A percentile compares a stretch with the other conserved stretches of the same genome.
Conservation (phyloP, 2,888 invertebrate species). For the Aporophyla nigra region DNA sequence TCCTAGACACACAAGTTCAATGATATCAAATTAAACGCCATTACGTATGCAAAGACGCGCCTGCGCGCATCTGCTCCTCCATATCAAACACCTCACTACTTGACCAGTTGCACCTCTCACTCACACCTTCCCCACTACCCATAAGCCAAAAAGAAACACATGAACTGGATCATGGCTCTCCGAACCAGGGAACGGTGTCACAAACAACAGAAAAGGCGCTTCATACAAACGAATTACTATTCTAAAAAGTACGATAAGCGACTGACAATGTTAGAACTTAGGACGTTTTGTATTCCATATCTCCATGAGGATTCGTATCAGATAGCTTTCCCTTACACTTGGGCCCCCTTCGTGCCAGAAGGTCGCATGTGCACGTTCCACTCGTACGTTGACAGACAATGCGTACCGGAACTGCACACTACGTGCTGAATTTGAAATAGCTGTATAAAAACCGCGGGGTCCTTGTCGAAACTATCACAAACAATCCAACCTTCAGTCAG, state of each 20-base stretch:
- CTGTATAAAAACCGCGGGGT: constrained; percentile 90
- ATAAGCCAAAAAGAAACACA: constrained; percentile 73
- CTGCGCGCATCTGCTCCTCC: constrained; percentile 80
- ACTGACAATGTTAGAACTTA: constrained; percentile 76
- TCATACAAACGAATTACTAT: constrained; percentile 64
- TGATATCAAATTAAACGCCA: constrained; percentile 80
- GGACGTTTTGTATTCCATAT: constrained; percentile 77
- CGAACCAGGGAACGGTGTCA: constrained; percentile 89
- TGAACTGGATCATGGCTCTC: constrained; percentile 81
- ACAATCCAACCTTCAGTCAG: constrained; percentile 84
- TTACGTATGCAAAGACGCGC: constrained; percentile 85
- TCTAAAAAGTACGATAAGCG: constrained; percentile 78
- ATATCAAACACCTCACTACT: constrained; percentile 84
- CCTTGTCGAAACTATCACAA: constrained; percentile 89
- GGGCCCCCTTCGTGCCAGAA: constrained; percentile 77
- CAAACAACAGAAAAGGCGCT: constrained; percentile 89
- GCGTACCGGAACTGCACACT: constrained; percentile 87
- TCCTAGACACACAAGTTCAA: constrained; percentile 85
- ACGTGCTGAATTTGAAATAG: constrained; percentile 90
- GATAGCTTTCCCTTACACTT: constrained; percentile 90
- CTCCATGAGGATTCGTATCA: constrained; percentile 86
- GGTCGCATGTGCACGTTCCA: constrained; percentile 81
- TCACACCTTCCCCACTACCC: constrained; percentile 66
- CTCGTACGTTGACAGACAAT: constrained; percentile 85
- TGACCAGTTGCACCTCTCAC: constrained; percentile 72